These are phyloP conservation scores for Polyploca ridens DNA, from an alignment of 2,888 invertebrate species.

Conservation along the genomic window DNA sequence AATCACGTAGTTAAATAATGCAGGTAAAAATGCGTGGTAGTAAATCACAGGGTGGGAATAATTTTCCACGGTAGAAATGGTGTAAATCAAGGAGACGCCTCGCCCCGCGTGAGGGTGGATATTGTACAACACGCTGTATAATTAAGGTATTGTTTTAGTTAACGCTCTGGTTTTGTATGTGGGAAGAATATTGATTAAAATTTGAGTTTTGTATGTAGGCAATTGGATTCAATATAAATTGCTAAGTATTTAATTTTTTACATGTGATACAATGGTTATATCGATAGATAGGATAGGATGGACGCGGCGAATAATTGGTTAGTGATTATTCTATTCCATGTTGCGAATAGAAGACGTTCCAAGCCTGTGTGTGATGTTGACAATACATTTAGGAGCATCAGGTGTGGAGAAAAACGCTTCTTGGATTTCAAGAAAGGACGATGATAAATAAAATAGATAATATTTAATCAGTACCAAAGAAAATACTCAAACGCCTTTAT, in stretches of 20 bases:
- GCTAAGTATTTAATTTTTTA: no score
- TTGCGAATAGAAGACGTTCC: no score
- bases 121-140: slow-evolving; percentile 22
- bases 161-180: slow-evolving; percentile 13
- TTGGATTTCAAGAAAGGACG: no score
- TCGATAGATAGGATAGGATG: no score
- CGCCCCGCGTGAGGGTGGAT: slow-evolving; percentile 20
- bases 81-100: slow-evolving; percentile 29
- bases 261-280: no score
- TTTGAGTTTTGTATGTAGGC: neutral
- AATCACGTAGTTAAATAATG: slow-evolving; percentile 38
- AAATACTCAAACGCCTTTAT: neutral
- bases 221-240: no score
- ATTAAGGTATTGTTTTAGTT: slow-evolving; percentile 31
- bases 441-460: neutral
- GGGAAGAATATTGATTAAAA: slow-evolving; percentile 13
- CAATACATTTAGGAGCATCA: no score
- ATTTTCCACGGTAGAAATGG: slow-evolving; percentile 53
- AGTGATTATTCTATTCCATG: no score
- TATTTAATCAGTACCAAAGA: neutral
- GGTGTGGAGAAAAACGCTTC: no score
- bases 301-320: no score
- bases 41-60: slow-evolving; percentile 73
- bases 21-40: slow-evolving; percentile 64
- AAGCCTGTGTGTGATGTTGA: no score